phyloP scores from a whole-genome alignment of 2,113 vertebrate genomes.

The Sander vitreus region DNA sequence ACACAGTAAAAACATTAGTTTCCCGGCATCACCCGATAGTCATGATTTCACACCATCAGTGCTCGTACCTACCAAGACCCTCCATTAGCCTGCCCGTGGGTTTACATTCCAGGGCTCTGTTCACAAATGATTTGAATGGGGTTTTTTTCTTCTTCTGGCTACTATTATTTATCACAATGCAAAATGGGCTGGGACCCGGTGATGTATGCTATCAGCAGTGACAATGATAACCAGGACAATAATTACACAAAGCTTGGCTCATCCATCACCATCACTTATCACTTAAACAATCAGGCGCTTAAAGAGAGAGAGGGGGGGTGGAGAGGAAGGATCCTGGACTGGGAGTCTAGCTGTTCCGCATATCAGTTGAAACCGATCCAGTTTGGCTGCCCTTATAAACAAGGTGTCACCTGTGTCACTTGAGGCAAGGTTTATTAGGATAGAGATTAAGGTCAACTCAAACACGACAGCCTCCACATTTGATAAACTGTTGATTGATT shows the following conservation, averaged over 20 bases:
- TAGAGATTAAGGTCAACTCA: neutral
- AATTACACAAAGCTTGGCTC: conserved; percentile 83
- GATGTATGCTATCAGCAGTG: conserved; percentile 82
- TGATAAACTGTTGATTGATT: conserved; percentile 16
- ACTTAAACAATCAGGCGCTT: conserved; percentile 78
- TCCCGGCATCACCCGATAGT: conserved; percentile 1
- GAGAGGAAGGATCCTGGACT: conserved; percentile 62
- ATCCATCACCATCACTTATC: conserved; percentile 85
- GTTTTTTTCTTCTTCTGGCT: conserved; percentile 57
- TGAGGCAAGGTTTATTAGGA: conserved; percentile 21
- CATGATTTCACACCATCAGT: conserved; percentile 36
- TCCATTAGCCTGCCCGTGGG: conserved; percentile 70
- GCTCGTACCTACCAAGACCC: conserved; percentile 51
- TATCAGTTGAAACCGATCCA: conserved; percentile 45
- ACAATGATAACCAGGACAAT: conserved; percentile 85
- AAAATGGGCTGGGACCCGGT: conserved; percentile 77
- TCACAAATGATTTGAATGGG: conserved; percentile 70
- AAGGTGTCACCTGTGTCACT: conserved; percentile 4
- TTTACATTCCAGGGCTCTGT: conserved; percentile 74
- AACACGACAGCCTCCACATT: neutral
- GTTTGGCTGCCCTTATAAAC: conserved; percentile 37
- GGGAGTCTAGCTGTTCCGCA: conserved; percentile 32
- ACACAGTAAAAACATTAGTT: conserved; percentile 27
- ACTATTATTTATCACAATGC: conserved; percentile 83
- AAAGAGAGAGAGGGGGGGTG: conserved; percentile 56